A percentile compares a stretch with the other conserved stretches of the same genome.
phyloP scores from a whole-genome alignment of 1,140 invertebrate species.

The Galleria mellonella region DNA sequence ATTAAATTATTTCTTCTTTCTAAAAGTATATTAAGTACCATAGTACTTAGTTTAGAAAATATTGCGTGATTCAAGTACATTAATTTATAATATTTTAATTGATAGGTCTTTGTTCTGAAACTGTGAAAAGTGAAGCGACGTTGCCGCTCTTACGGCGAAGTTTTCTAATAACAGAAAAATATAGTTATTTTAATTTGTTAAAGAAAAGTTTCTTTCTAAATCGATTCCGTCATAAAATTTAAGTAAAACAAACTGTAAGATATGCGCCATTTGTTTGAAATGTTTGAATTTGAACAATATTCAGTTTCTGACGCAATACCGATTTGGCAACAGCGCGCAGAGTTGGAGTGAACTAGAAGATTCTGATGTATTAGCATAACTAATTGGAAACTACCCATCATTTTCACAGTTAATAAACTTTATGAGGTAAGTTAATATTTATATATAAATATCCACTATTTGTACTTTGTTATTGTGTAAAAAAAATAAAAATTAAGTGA shows the following conservation, averaged over 20 bases:
- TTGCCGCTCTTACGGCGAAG: constrained; percentile 46
- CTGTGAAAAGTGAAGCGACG: constrained; percentile 38
- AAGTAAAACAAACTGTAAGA: constrained; percentile 24
- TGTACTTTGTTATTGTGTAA: constrained; percentile 1
- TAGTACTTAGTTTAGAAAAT: no score
- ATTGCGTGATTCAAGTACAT: no score
- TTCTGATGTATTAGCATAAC: constrained; percentile 53
- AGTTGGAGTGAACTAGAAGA: constrained; percentile 44
- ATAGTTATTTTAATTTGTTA: background rate
- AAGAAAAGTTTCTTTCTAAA: constrained; percentile 4
- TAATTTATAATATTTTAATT: no score
- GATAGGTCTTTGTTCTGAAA: constrained; percentile 4
- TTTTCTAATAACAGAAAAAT: constrained; percentile 14
- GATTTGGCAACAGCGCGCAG: constrained; percentile 62
- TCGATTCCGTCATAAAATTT: constrained; percentile 10
- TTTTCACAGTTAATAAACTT: constrained; percentile 29
- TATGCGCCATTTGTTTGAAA: constrained; percentile 59
- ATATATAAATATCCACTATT: constrained; percentile 8
- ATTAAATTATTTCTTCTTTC: no score
- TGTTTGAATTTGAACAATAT: constrained; percentile 58
- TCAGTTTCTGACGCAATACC: constrained; percentile 67
- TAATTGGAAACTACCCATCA: constrained; percentile 22
- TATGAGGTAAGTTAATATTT: constrained; percentile 54
- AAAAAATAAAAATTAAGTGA: constrained; percentile 18
- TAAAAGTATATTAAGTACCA: no score